phyloP scores from a whole-genome alignment of 2,888 invertebrate genomes.

The Diplazon laetatorius region DNA sequence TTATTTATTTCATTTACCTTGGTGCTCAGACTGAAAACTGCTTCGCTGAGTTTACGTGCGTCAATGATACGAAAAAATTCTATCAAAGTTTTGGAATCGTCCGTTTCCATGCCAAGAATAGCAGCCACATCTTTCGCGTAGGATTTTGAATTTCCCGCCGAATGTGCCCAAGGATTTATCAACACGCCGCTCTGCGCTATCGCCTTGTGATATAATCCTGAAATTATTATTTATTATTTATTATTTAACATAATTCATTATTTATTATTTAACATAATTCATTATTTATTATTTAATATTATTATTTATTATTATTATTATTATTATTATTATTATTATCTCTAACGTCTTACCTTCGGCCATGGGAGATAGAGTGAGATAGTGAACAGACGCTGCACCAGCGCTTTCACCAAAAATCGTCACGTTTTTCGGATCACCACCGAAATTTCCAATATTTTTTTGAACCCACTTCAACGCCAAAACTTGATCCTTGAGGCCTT shows the following conservation, averaged over 20 bases:
- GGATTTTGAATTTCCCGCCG: conserved; percentile 43
- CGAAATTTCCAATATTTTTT: conserved; percentile 68
- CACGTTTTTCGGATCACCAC: conserved; percentile 71
- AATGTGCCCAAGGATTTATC: conserved; percentile 70
- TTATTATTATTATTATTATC: too few relatives aligned
- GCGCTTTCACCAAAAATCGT: conserved; percentile 73
- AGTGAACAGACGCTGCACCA: conserved; percentile 69
- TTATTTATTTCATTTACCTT: too few relatives aligned
- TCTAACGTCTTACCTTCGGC: conserved; percentile 63
- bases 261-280: conserved; percentile 79
- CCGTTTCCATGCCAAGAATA: conserved; percentile 67
- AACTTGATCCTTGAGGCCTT: conserved; percentile 73
- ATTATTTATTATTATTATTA: conserved; percentile 16
- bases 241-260: conserved; percentile 16
- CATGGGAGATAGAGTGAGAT: conserved; percentile 64
- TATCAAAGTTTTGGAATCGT: conserved; percentile 70
- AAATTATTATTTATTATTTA: conserved; percentile 34
- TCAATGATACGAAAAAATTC: conserved; percentile 73
- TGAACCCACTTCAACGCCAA: conserved; percentile 70
- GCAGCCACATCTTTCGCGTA: conserved; percentile 68
- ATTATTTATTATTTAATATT: conserved; percentile 54
- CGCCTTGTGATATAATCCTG: conserved; percentile 78
- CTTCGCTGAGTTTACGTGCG: conserved; percentile 62
- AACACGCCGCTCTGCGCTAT: conserved; percentile 75
- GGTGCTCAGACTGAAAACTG: conserved; percentile 52